Base-by-base conservation (phyloP, 2,888 invertebrate species). In the Colostygia pectinataria region DNA sequence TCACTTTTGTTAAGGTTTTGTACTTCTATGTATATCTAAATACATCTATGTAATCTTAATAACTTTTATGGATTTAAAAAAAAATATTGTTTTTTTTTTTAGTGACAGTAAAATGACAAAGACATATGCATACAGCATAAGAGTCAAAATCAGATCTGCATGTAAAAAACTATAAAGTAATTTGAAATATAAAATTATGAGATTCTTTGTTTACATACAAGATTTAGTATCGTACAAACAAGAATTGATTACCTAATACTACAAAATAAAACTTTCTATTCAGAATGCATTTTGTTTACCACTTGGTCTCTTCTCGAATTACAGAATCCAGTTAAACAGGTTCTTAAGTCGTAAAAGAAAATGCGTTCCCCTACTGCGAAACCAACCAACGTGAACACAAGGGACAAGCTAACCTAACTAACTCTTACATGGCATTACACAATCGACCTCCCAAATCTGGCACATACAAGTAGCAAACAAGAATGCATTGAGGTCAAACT, bases 401-500 rank as follows among this genome's bases (percentile, higher is more conserved):
- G 41, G 42, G 39, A 39, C 39, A 9, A 7, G 37, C 50, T 42
- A 28, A 43, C 42, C 31, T 24, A 41, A 43, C 45, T 39, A 37
- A 25, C 28, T 47, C 40, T 46, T 47, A 50, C 43, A 47, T 52
- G 51, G 47, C 52, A 42, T 62, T 59, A 60, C 62, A 58, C 62
- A 74, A 74, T 55, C 59, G 61, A 61, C 65, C 62, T 61, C 51
- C 46, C 43, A 59, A 65, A 71, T 66, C 57, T 66, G 62, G 66
- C 68, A 66, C 70, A 67, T 57, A 56, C 55, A 58, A 61, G 65
- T 67, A 69, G 55, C 48, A 59, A 65, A 56, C 66, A 67, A 69
- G 70, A 71, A 65, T 57, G 65, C 65, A 68, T 70, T 70, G 80
- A 80, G 83, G 80, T 77, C 75, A 74, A 55, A 70, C 67, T 76